A percentile compares a stretch with the other conserved stretches of the same genome.
These are phyloP conservation scores for Acromyrmex echinatior DNA, from an alignment of 1,140 invertebrate species.

Conservation along the genomic window DNA sequence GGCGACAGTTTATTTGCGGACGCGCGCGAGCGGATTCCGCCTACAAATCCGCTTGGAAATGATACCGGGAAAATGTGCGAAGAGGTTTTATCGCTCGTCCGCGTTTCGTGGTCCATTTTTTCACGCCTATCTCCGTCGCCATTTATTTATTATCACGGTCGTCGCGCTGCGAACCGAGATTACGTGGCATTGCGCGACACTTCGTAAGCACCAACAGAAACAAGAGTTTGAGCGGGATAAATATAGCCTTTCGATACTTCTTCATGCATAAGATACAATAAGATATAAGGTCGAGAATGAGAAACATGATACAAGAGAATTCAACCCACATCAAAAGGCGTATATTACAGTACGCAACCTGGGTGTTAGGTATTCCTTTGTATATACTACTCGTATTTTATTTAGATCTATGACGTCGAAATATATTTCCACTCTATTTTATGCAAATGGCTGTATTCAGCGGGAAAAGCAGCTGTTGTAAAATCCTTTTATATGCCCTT, in stretches of 20 bases:
- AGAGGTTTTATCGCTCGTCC: slow-evolving; percentile 62
- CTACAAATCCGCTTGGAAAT: slow-evolving; percentile 68
- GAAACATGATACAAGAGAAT: background rate
- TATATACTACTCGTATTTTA: background rate
- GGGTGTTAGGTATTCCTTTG: background rate
- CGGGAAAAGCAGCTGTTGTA: too few relatives aligned
- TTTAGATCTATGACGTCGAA: background rate
- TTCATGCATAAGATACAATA: background rate
- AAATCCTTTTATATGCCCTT: too few relatives aligned
- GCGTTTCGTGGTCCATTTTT: slow-evolving; percentile 68
- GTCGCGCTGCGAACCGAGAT: background rate
- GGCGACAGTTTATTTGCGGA: slow-evolving; percentile 57
- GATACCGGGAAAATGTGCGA: slow-evolving; percentile 1
- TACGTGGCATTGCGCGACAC: slow-evolving; percentile 24
- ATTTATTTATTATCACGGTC: slow-evolving; percentile 65
- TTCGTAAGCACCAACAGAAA: background rate
- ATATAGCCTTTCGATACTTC: background rate
- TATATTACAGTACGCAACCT: background rate
- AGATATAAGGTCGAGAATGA: too few relatives aligned
- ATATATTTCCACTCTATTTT: background rate
- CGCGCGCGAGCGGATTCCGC: slow-evolving; percentile 59
- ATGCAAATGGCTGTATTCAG: background rate
- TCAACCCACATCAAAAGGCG: background rate
- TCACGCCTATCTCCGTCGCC: slow-evolving; percentile 62
- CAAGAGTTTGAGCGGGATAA: background rate